Conservation (phyloP, 37 sponge, comb jelly and placozoan species). For the Beroe ovata region DNA sequence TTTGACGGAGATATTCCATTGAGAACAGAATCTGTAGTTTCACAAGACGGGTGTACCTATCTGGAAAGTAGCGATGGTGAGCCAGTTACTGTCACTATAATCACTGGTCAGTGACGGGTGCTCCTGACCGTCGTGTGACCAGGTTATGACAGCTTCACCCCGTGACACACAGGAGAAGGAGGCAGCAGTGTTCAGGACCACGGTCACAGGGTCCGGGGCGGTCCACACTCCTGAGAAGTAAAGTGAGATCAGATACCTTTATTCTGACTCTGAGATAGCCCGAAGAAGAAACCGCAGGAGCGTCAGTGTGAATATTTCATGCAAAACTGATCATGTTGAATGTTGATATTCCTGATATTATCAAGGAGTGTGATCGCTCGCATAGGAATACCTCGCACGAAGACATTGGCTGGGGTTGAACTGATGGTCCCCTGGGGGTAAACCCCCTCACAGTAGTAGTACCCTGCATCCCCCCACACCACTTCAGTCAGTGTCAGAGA, state of each 20-base stretch:
- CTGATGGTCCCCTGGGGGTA: background rate
- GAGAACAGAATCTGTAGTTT: no score
- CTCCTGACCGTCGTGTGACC: background rate
- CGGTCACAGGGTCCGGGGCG: conserved; percentile 5
- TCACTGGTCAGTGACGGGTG: background rate
- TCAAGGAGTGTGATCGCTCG: no score
- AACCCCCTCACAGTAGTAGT: conserved; percentile 54
- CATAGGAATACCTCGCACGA: conserved; percentile 50
- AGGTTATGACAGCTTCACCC: conserved; percentile 35
- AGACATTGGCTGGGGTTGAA: conserved; percentile 46
- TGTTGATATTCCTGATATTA: no score
- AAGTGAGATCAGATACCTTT: no score
- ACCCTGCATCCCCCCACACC: conserved; percentile 54
- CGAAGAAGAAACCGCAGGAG: no score
- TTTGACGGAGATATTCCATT: no score
- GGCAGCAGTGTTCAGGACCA: conserved; percentile 10
- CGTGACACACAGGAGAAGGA: conserved; percentile 47
- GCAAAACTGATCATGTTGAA: no score
- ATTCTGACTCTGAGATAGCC: no score
- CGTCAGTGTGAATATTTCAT: no score
- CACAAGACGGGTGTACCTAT: background rate
- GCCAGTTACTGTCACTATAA: conserved; percentile 61
- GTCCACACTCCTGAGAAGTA: conserved; percentile 38
- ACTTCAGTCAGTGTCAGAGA: background rate
- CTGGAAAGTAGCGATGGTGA: conserved; percentile 23